A percentile compares a stretch with the other conserved stretches of the same genome.
phyloP scores from a whole-genome alignment of 2,113 vertebrate genomes.

The Galemys pyrenaicus region DNA sequence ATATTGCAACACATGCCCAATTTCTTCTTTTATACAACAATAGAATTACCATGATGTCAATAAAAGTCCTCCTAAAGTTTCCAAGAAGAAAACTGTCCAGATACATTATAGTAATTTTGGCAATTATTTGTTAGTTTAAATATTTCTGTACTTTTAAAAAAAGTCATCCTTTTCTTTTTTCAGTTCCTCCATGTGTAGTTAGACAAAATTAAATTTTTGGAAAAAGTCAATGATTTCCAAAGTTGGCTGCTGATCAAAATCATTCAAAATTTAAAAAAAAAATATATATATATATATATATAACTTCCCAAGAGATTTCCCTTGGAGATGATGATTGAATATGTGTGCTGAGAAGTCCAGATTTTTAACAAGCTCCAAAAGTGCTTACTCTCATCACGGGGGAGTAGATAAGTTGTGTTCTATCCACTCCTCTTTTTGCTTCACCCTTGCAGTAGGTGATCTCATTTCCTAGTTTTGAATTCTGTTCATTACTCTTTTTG shows the following conservation, averaged over 20 bases:
- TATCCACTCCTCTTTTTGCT: neutral
- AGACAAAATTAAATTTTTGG: neutral
- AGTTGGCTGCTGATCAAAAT: neutral
- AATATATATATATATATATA: too few relatives aligned
- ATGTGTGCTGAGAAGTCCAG: neutral
- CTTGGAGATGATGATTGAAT: neutral
- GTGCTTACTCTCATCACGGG: neutral
- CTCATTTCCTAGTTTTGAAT: neutral
- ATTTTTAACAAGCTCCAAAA: neutral
- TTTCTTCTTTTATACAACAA: conserved; percentile 51
- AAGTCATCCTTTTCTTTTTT: neutral
- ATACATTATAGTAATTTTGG: neutral
- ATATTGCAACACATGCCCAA: neutral
- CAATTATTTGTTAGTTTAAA: neutral
- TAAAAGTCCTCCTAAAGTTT: conserved; percentile 39
- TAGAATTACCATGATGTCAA: neutral
- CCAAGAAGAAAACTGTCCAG: neutral
- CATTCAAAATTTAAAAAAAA: neutral
- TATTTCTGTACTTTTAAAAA: neutral
- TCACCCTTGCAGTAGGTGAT: neutral
- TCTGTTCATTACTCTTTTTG: neutral
- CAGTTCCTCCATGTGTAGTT: neutral
- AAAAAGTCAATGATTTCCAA: neutral
- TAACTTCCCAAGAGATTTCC: neutral
- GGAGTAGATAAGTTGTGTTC: neutral